These are phyloP conservation scores for Platypus cylindrus DNA, from an alignment of 2,888 invertebrate genomes.

Conservation along the genomic window DNA sequence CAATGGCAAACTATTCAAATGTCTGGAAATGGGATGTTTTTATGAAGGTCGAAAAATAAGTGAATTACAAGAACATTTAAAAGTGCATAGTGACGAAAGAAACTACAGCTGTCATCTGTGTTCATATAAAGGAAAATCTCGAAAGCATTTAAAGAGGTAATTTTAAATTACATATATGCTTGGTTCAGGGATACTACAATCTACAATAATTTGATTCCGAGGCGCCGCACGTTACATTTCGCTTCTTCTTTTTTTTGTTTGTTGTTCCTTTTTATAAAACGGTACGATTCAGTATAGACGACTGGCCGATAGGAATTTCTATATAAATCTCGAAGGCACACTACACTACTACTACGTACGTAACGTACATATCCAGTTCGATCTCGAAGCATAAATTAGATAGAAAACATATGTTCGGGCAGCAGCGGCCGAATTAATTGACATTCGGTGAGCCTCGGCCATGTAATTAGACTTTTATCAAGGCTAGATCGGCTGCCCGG, in stretches of 20 bases:
- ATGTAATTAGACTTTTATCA: slow-evolving; percentile 30
- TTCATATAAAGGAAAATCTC: slow-evolving; percentile 42
- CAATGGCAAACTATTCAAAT: slow-evolving; percentile 41
- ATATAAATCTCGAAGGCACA: slow-evolving; percentile 7
- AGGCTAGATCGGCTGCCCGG: slow-evolving; percentile 13
- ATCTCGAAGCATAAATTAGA: slow-evolving; percentile 13
- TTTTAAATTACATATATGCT: no score
- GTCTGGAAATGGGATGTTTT: slow-evolving; percentile 43
- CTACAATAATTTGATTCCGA: no score
- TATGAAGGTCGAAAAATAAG: slow-evolving; percentile 43
- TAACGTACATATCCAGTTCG: slow-evolving; percentile 9
- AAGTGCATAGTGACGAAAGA: slow-evolving; percentile 41
- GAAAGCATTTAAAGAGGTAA: slow-evolving; percentile 40
- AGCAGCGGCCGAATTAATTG: slow-evolving; percentile 27
- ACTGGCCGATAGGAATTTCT: no score
- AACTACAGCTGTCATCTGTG: slow-evolving; percentile 40
- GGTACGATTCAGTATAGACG: no score
- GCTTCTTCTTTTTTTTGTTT: no score
- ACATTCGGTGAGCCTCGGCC: slow-evolving; percentile 30
- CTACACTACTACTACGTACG: no score
- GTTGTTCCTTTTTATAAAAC: no score
- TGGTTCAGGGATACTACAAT: no score
- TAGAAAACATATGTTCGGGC: slow-evolving; percentile 13
- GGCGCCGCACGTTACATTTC: no score
- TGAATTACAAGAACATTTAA: slow-evolving; percentile 42